A percentile compares a stretch with the other conserved stretches of the same genome.
These are phyloP conservation scores for Sphecodes monilicornis DNA, from an alignment of 2,888 invertebrate genomes.

Conservation along the genomic window DNA sequence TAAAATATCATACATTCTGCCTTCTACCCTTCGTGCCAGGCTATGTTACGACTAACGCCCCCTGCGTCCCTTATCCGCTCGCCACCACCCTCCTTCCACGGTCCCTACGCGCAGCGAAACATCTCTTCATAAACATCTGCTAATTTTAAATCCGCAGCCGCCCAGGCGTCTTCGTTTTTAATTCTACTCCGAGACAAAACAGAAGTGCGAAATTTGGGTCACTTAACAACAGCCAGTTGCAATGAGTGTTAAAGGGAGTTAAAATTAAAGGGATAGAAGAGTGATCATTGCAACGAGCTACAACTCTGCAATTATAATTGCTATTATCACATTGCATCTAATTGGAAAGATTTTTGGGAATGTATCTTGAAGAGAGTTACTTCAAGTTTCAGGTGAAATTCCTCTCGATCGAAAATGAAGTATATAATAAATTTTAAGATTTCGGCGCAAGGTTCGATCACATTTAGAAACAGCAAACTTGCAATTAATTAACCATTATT, in stretches of 20 bases:
- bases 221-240: neutral
- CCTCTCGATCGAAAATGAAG: too few relatives aligned
- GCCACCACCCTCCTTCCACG: conserved; percentile 43
- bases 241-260: neutral
- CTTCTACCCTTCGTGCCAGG: conserved; percentile 75
- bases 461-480: too few relatives aligned
- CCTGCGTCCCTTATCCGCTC: conserved; percentile 58
- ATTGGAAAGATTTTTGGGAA: neutral
- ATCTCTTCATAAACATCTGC: conserved; percentile 40
- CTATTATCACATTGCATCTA: neutral
- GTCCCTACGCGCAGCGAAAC: conserved; percentile 30
- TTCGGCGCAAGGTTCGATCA: too few relatives aligned
- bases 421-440: too few relatives aligned
- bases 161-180: neutral
- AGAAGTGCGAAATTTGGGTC: conserved; percentile 17
- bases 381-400: too few relatives aligned
- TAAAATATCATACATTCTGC: conserved; percentile 83
- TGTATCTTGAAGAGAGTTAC: neutral
- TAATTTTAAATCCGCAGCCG: neutral
- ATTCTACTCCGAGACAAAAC: neutral
- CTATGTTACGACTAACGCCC: conserved; percentile 64
- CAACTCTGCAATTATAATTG: neutral
- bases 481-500: too few relatives aligned
- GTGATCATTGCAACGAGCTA: too few relatives aligned
- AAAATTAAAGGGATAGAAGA: too few relatives aligned